Percentiles rank a stretch among this genome's conserved stretches.
These are phyloP conservation scores for Agelastica alni DNA, from an alignment of 2,888 invertebrate species.

Conservation along the genomic window DNA sequence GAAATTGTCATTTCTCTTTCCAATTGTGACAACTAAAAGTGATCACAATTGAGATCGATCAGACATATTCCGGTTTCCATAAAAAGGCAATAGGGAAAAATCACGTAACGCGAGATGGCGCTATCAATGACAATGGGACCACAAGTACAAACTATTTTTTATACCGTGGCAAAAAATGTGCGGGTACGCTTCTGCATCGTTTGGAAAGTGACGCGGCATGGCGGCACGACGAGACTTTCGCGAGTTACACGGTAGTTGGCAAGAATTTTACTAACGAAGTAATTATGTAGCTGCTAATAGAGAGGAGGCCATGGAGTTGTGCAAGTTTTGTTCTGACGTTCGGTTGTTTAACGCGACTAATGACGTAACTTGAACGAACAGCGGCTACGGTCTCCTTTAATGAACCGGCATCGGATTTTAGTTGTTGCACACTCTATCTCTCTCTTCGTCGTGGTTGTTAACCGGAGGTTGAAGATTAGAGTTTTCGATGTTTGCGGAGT, in stretches of 20 bases:
- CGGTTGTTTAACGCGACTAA: slow-evolving; percentile 63
- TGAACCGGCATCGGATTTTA: slow-evolving; percentile 45
- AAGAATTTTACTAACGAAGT: slow-evolving; percentile 58
- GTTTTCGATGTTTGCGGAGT: too few relatives aligned
- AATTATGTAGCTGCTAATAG: slow-evolving; percentile 56
- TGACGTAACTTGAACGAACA: slow-evolving; percentile 70
- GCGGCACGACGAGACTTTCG: slow-evolving; percentile 36
- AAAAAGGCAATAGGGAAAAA: too few relatives aligned
- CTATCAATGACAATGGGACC: too few relatives aligned
- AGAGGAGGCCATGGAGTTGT: slow-evolving; percentile 44
- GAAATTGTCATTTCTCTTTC: too few relatives aligned
- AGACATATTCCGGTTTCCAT: too few relatives aligned
- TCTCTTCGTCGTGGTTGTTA: slow-evolving; percentile 15
- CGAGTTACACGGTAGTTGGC: slow-evolving; percentile 50
- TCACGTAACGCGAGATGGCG: too few relatives aligned
- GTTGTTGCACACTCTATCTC: slow-evolving; percentile 39
- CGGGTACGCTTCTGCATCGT: neutral
- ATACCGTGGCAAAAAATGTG: too few relatives aligned
- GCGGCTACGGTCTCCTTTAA: slow-evolving; percentile 63
- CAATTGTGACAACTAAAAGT: too few relatives aligned
- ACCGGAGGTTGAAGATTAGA: neutral
- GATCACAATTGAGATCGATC: too few relatives aligned
- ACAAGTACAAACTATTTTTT: too few relatives aligned
- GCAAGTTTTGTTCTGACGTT: slow-evolving; percentile 53
- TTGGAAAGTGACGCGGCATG: slow-evolving; percentile 11